These are phyloP conservation scores for Picathartes gymnocephalus DNA, from an alignment of 2,113 vertebrate genomes.

Conservation along the genomic window DNA sequence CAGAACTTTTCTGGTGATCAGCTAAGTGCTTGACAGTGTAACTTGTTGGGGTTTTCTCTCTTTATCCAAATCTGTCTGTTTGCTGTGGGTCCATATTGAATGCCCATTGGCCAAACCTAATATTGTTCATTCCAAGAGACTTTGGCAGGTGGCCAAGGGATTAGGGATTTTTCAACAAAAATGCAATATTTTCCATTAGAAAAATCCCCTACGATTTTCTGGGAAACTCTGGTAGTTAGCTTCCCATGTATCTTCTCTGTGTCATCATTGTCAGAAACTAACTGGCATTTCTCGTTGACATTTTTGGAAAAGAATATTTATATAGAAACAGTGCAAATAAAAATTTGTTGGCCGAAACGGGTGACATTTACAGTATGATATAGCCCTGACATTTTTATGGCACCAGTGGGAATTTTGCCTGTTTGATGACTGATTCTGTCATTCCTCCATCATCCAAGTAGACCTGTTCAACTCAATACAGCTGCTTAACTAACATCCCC, in stretches of 20 bases:
- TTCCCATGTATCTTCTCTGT: conserved; percentile 49
- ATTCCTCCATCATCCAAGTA: background rate
- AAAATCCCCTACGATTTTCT: conserved; percentile 22
- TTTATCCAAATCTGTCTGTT: background rate
- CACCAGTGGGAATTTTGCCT: conserved; percentile 4
- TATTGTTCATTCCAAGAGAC: conserved; percentile 11
- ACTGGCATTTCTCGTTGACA: conserved; percentile 19
- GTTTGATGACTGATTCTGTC: conserved; percentile 36
- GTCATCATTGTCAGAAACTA: conserved; percentile 27
- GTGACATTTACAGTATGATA: conserved; percentile 52
- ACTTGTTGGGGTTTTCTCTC: background rate
- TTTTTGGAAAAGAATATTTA: conserved; percentile 52
- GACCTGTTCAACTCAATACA: background rate
- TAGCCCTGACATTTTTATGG: conserved; percentile 38
- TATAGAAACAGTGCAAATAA: conserved; percentile 43
- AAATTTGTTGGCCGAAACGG: background rate
- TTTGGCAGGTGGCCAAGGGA: conserved; percentile 26
- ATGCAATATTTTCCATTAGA: conserved; percentile 39
- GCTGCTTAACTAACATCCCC: background rate
- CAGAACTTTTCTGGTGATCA: background rate
- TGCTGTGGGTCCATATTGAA: background rate
- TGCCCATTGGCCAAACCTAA: background rate
- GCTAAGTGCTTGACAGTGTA: background rate
- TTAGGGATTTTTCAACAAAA: conserved; percentile 44
- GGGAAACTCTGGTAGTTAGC: conserved; percentile 8